Base-by-base conservation (phyloP, 2,888 invertebrate genomes). In the Clostera curtula region DNA sequence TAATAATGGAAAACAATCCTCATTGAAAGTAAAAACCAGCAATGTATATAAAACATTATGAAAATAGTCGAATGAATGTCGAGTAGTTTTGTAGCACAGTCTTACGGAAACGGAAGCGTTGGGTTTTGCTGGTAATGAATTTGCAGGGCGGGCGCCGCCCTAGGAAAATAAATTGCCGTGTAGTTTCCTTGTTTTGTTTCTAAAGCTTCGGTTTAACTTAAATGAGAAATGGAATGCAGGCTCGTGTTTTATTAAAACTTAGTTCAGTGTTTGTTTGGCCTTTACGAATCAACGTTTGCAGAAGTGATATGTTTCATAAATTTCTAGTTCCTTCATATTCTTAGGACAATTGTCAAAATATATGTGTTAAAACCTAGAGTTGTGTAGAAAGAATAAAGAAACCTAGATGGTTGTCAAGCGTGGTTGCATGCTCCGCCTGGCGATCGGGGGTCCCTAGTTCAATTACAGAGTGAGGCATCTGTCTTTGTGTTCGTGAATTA, bases 71-170 rank as follows among this genome's bases (percentile, higher is more conserved):
- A 8, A 31, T 27, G 17, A 39, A n/a, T n/a, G n/a, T 33, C 27
- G 36, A 29, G 12, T 8, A 12, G 8, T 33, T 18, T 16, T 12
- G 12, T n/a, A 28, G 26, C 26, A 31, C 27, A 29, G 34, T 38
- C 31, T 29, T 56, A 39, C 68, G 80, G 77, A 79, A 77, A 67
- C 80, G 79, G 80, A 80, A 82, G 79, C 71, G 62, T 65, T 69
- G 61, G 69, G 63, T 75, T 70, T 66, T 71, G 63, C 61, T 62
- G 51, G 75, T 82, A 82, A 82, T 82, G 79, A 82, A 82, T 80
- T 80, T 71, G 77, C 76, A 49, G 66, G 75, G 77, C 65, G 70
- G 73, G 64, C 66, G 73, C 63, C 72, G 70, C 74, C 73, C 71
- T 64, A 63, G 47, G 57, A 64, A 68, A 73, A 75, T 72, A 71